These are phyloP conservation scores for Drosophila bifasciata DNA, from an alignment of 1,140 invertebrate genomes.

Conservation along the genomic window DNA sequence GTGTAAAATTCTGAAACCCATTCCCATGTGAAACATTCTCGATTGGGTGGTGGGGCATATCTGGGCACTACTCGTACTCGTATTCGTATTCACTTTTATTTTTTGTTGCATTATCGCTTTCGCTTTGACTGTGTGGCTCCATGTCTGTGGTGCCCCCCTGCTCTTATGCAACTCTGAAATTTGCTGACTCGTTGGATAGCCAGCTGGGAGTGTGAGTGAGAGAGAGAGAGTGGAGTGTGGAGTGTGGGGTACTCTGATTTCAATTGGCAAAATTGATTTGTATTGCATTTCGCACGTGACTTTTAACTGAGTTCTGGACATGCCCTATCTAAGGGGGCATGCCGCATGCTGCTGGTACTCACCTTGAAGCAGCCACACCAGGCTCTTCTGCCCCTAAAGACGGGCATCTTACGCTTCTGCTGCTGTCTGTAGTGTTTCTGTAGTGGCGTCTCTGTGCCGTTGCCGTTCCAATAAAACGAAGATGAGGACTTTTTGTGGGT, in stretches of 20 bases:
- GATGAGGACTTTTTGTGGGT: slow-evolving; percentile 35
- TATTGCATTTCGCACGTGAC: slow-evolving; percentile 55
- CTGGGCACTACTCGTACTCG: too few relatives aligned
- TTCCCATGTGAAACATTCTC: too few relatives aligned
- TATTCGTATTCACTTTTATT: too few relatives aligned
- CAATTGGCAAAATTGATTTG: slow-evolving; percentile 22
- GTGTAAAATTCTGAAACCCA: too few relatives aligned
- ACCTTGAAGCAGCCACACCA: slow-evolving; percentile 88
- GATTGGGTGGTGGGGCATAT: too few relatives aligned
- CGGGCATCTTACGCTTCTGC: slow-evolving; percentile 85
- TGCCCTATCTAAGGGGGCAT: neutral
- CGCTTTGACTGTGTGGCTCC: neutral
- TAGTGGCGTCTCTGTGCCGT: slow-evolving; percentile 69
- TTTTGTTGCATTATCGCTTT: too few relatives aligned
- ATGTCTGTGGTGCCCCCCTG: too few relatives aligned
- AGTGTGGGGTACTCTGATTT: slow-evolving; percentile 27
- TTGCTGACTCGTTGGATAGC: neutral
- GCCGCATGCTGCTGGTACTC: slow-evolving; percentile 40
- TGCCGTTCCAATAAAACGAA: slow-evolving; percentile 29
- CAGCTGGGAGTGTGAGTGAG: neutral
- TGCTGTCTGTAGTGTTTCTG: slow-evolving; percentile 82
- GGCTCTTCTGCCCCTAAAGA: slow-evolving; percentile 85
- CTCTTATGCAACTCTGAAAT: too few relatives aligned
- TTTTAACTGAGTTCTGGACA: slow-evolving; percentile 2
- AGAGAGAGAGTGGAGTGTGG: neutral